These are phyloP conservation scores for Grallaria varia DNA, from an alignment of 2,113 vertebrate species.

Conservation along the genomic window DNA sequence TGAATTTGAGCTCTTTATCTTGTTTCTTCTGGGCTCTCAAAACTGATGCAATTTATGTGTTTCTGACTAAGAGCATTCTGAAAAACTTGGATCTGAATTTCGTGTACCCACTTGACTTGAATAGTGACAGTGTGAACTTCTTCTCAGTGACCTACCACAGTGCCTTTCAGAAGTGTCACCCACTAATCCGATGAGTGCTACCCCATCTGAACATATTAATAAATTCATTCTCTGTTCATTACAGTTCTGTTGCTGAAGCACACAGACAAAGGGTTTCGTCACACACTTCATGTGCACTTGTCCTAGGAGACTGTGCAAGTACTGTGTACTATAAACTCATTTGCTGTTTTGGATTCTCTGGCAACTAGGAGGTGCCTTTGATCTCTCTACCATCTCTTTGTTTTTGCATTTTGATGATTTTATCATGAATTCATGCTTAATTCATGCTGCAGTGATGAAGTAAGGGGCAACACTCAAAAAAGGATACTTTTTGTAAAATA, in stretches of 20 bases:
- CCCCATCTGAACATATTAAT: not conserved
- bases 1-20: not conserved
- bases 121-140: not conserved
- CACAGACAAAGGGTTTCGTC: not conserved
- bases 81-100: not conserved
- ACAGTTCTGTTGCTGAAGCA: not conserved
- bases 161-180: not conserved
- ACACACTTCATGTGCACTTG: not conserved
- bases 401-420: conserved; percentile 73
- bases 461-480: conserved; percentile 62
- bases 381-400: conserved; percentile 45
- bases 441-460: conserved; percentile 53
- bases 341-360: conserved; percentile 57
- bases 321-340: conserved; percentile 31
- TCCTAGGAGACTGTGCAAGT: not conserved
- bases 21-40: not conserved
- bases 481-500: conserved; percentile 41
- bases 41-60: not conserved
- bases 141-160: not conserved
- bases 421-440: conserved; percentile 70
- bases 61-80: not conserved
- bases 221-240: not conserved
- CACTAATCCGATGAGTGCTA: not conserved
- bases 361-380: conserved; percentile 62
- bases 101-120: not conserved